Conservation (phyloP, 2,113 vertebrate species). For the Terrapene triunguis region DNA sequence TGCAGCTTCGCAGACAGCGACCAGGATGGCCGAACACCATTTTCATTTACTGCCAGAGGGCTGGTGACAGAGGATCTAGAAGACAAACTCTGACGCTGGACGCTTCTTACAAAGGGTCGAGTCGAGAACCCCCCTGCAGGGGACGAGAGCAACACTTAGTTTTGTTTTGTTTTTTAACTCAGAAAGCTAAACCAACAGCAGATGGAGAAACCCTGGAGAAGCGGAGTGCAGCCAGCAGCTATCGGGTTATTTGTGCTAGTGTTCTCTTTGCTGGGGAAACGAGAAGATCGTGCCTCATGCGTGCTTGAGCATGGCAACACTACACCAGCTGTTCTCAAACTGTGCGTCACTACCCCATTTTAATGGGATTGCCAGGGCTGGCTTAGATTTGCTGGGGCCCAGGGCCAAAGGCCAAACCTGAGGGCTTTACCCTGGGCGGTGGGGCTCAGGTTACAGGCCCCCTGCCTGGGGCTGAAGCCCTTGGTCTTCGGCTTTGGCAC, state of each 20-base stretch:
- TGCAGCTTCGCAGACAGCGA: conserved; percentile 94
- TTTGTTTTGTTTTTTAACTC: neutral
- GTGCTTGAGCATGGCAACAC: neutral
- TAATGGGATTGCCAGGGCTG: too few relatives aligned
- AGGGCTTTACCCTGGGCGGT: too few relatives aligned
- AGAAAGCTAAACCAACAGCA: neutral
- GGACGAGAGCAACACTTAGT: neutral
- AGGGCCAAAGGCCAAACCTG: too few relatives aligned
- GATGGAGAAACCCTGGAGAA: neutral
- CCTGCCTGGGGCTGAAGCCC: too few relatives aligned
- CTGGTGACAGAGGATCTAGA: conserved; percentile 94
- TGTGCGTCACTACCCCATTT: too few relatives aligned
- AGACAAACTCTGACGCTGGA: conserved; percentile 94
- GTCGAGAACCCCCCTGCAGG: conserved; percentile 93
- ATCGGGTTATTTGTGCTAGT: neutral
- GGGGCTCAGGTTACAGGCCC: too few relatives aligned
- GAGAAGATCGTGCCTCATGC: neutral
- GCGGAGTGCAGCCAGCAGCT: neutral
- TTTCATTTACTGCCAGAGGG: conserved; percentile 91
- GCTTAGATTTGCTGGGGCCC: too few relatives aligned
- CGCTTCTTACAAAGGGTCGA: conserved; percentile 95
- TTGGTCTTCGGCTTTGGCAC: too few relatives aligned
- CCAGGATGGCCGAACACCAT: conserved; percentile 91
- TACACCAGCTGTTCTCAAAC: too few relatives aligned
- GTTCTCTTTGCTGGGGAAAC: neutral